Conservation (phyloP, 2,113 vertebrate genomes). For the Callionymus lyra region DNA sequence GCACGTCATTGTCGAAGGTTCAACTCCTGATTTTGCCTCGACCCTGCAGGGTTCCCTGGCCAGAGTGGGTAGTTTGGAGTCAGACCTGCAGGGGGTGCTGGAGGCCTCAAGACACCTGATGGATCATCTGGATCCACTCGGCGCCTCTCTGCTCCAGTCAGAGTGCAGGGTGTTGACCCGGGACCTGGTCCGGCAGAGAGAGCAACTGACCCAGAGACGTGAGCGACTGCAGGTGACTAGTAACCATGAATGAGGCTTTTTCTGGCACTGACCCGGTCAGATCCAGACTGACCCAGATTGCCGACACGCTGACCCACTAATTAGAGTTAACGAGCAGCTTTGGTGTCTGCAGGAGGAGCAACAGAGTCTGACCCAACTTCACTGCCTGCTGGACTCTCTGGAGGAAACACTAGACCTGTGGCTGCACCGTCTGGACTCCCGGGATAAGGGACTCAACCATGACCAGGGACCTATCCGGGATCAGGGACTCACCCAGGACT, state of each 20-base stretch:
- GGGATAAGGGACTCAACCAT: not conserved
- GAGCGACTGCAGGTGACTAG: constrained; percentile 70
- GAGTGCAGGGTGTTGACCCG: constrained; percentile 65
- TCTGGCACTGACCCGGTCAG: too few species aligned
- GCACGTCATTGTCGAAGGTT: not conserved
- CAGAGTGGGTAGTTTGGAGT: constrained; percentile 49
- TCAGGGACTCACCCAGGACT: constrained; percentile 33
- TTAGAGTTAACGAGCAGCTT: not conserved
- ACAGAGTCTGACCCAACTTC: constrained; percentile 69
- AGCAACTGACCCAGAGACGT: constrained; percentile 56
- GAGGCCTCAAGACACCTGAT: constrained; percentile 60
- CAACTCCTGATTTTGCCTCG: not conserved
- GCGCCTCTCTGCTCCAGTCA: constrained; percentile 52
- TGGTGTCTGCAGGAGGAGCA: constrained; percentile 52
- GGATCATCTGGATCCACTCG: constrained; percentile 45
- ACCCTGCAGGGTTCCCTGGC: constrained; percentile 62
- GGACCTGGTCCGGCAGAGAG: constrained; percentile 62
- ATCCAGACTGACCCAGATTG: not conserved
- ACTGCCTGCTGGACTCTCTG: constrained; percentile 55
- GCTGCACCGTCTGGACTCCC: constrained; percentile 48
- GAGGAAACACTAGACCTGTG: constrained; percentile 66
- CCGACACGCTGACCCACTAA: constrained; percentile 24
- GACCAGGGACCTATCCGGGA: too few species aligned
- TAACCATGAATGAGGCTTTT: not conserved
- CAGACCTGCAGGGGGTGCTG: constrained; percentile 54